Percentiles rank a stretch among this genome's conserved stretches.
Evolutionary conservation across 2,797 vertebrate species (phyloP).

Genomic region (Coendou prehensilis): DNA sequence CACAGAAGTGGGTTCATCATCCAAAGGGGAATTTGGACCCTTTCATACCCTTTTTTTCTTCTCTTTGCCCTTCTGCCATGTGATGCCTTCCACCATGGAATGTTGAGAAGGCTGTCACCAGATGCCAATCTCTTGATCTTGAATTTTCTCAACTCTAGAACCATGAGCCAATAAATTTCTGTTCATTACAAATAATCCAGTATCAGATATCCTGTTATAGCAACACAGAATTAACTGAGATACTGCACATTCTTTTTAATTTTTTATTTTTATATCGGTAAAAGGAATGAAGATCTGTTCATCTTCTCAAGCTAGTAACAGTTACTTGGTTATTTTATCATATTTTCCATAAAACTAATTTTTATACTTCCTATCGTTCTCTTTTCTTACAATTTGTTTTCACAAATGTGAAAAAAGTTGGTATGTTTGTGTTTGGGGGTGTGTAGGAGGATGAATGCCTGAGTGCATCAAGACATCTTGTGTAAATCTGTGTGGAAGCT

Average conservation of each 20-base stretch:
- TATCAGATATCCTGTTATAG: not conserved
- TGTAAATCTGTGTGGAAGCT: not conserved
- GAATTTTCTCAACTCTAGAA: not conserved
- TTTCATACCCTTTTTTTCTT: not conserved
- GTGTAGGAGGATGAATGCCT: not conserved
- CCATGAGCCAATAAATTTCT: not conserved
- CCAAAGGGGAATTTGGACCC: not conserved
- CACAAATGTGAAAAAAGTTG: not conserved
- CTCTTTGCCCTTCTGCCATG: not conserved
- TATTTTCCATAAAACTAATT: not conserved
- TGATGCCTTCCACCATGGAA: not conserved
- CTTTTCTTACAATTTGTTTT: not conserved
- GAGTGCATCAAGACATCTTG: not conserved
- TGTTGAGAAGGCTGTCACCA: not conserved
- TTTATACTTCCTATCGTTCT: not conserved
- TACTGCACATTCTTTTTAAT: not conserved
- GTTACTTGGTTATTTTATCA: not conserved
- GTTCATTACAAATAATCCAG: not conserved
- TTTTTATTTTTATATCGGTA: not conserved
- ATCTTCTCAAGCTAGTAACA: not conserved
- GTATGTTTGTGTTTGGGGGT: not conserved
- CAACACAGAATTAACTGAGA: not conserved
- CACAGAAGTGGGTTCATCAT: not conserved
- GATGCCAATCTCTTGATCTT: not conserved
- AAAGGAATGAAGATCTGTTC: conserved; percentile 6